Conservation (phyloP, 2,797 vertebrate species). For the Glossophaga mutica region DNA sequence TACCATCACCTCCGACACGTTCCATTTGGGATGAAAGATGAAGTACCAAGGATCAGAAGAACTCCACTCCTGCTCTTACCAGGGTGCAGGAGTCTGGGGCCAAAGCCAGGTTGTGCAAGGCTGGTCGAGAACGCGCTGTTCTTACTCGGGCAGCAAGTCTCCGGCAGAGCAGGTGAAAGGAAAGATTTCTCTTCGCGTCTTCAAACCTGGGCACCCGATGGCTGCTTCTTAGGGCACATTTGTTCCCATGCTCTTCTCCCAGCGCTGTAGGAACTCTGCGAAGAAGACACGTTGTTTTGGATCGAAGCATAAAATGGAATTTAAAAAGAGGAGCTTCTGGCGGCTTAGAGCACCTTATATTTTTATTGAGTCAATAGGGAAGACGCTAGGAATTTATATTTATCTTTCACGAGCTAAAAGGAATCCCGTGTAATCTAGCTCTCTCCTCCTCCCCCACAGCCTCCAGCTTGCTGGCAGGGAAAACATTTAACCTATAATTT, state of each 20-base stretch:
- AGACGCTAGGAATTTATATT: slow-evolving; percentile 5
- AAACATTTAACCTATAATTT: slow-evolving; percentile 35
- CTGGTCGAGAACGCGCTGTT: not conserved
- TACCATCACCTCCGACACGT: not conserved
- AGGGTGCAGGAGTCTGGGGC: not conserved
- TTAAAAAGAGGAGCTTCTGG: slow-evolving; percentile 16
- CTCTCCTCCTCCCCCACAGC: not conserved
- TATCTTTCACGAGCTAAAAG: slow-evolving; percentile 4
- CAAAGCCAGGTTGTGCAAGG: not conserved
- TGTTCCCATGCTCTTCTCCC: not conserved
- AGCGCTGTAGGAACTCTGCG: not conserved
- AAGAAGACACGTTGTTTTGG: not conserved
- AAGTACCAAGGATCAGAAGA: not conserved
- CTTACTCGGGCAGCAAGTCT: not conserved
- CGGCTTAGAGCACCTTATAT: not conserved
- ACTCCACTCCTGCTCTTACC: not conserved
- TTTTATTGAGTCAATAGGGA: not conserved
- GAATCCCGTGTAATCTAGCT: not conserved
- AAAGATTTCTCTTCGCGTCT: not conserved
- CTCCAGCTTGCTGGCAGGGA: not conserved
- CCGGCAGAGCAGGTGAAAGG: slow-evolving; percentile 23
- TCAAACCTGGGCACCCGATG: not conserved
- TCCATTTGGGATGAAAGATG: not conserved
- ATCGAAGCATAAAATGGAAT: slow-evolving; percentile 43
- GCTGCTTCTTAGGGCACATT: not conserved